Conservation (phyloP, 2,888 invertebrate genomes). For the Eudemis profundana region DNA sequence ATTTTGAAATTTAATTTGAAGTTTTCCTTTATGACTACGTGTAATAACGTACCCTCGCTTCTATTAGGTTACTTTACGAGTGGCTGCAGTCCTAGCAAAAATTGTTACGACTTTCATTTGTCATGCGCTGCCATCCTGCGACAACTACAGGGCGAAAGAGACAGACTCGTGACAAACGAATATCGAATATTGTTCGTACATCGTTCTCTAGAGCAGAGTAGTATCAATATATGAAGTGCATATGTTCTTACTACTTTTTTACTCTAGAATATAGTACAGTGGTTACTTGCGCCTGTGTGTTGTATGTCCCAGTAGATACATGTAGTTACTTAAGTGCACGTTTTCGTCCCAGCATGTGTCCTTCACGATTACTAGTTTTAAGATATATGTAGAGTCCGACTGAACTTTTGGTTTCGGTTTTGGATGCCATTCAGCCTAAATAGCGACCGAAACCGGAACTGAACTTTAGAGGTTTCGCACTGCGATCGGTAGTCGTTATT, state of each 20-base stretch:
- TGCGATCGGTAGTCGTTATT: no score
- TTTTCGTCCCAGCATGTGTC: no score
- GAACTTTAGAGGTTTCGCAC: no score
- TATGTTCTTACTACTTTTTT: not conserved
- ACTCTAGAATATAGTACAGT: not conserved
- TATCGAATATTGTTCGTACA: not conserved
- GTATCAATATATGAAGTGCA: not conserved
- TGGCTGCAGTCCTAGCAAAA: not conserved
- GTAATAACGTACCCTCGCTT: not conserved
- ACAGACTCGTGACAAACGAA: constrained; percentile 12
- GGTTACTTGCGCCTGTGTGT: not conserved
- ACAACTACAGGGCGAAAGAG: not conserved
- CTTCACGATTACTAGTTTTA: no score
- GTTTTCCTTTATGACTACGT: not conserved
- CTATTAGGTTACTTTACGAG: not conserved
- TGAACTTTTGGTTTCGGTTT: no score
- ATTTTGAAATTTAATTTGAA: not conserved
- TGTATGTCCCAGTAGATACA: no score
- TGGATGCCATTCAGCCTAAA: no score
- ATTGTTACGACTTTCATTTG: constrained; percentile 2
- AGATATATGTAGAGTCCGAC: no score
- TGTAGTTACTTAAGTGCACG: no score
- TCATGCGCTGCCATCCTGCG: not conserved
- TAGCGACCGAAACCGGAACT: no score
- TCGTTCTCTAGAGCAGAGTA: not conserved